Percentiles rank a stretch among this genome's conserved stretches.
Conservation (phyloP, 2,888 invertebrate genomes). For the Malthinus flaveolus region DNA sequence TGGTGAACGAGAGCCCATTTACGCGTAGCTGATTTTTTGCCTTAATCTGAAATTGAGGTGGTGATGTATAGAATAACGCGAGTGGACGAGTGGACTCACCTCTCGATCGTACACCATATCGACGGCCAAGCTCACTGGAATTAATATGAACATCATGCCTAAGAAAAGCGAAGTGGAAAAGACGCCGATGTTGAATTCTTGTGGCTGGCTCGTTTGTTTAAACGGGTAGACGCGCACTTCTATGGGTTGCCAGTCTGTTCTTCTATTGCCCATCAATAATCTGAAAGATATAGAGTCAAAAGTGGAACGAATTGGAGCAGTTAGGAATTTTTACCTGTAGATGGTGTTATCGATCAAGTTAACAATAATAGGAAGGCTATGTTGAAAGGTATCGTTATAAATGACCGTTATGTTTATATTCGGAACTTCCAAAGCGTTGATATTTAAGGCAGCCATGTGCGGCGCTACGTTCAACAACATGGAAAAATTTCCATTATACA, state of each 20-base stretch:
- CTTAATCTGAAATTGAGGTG: slow-evolving; percentile 64
- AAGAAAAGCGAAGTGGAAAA: slow-evolving; percentile 76
- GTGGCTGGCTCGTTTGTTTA: slow-evolving; percentile 73
- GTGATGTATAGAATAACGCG: neutral
- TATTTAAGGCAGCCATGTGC: slow-evolving; percentile 69
- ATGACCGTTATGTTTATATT: slow-evolving; percentile 64
- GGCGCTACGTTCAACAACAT: slow-evolving; percentile 64
- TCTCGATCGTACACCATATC: slow-evolving; percentile 84
- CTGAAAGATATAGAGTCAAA: slow-evolving; percentile 2
- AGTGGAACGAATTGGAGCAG: neutral
- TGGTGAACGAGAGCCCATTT: slow-evolving; percentile 74
- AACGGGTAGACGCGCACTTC: slow-evolving; percentile 70
- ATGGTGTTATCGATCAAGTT: slow-evolving; percentile 73
- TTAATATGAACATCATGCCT: slow-evolving; percentile 78
- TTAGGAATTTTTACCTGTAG: slow-evolving; percentile 61
- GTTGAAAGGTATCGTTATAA: slow-evolving; percentile 80
- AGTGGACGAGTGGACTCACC: slow-evolving; percentile 55
- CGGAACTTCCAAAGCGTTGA: slow-evolving; percentile 59
- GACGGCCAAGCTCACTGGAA: slow-evolving; percentile 76
- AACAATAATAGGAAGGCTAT: slow-evolving; percentile 75
- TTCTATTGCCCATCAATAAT: slow-evolving; percentile 9
- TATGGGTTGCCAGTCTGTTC: slow-evolving; percentile 59
- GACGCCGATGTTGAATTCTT: slow-evolving; percentile 71
- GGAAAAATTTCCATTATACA: slow-evolving; percentile 70
- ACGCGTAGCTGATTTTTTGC: slow-evolving; percentile 81